Conservation (phyloP, 2,797 vertebrate genomes). For the Eleutherodactylus coqui region DNA sequence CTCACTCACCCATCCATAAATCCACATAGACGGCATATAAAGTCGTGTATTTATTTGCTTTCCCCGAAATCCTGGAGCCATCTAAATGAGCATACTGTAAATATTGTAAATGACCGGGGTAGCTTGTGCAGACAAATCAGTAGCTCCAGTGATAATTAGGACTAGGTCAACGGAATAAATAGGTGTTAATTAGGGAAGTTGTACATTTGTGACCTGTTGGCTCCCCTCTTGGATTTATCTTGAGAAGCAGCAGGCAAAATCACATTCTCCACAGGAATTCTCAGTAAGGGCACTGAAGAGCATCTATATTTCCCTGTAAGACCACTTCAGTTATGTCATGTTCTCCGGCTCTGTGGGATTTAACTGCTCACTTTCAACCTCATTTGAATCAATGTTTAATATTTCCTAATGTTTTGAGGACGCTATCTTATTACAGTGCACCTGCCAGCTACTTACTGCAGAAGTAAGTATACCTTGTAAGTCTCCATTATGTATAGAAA, state of each 20-base stretch:
- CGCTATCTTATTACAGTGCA: not conserved
- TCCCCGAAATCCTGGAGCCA: not conserved
- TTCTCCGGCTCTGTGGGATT: not conserved
- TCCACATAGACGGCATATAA: not conserved
- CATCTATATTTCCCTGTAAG: slow-evolving; percentile 13
- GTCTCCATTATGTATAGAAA: not conserved
- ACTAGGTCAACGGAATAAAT: slow-evolving; percentile 46
- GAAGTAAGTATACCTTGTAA: not conserved
- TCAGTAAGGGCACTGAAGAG: slow-evolving; percentile 36
- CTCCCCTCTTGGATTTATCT: slow-evolving; percentile 14
- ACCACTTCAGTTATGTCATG: slow-evolving; percentile 20
- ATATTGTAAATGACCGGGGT: not conserved
- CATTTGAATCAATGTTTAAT: slow-evolving; percentile 2
- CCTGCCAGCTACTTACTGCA: not conserved
- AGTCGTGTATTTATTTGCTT: not conserved
- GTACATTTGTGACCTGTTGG: slow-evolving; percentile 41
- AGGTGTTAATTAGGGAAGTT: slow-evolving; percentile 28
- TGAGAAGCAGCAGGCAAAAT: slow-evolving; percentile 43
- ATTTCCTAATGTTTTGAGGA: not conserved
- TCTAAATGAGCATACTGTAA: not conserved
- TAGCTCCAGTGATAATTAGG: slow-evolving; percentile 37
- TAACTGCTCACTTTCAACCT: not conserved
- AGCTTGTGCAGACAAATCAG: not conserved
- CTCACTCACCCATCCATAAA: not conserved
- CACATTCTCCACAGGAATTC: slow-evolving; percentile 45